Evolutionary conservation across 1,140 invertebrate genomes (phyloP).

Genomic region (Drosophila ficusphila): DNA sequence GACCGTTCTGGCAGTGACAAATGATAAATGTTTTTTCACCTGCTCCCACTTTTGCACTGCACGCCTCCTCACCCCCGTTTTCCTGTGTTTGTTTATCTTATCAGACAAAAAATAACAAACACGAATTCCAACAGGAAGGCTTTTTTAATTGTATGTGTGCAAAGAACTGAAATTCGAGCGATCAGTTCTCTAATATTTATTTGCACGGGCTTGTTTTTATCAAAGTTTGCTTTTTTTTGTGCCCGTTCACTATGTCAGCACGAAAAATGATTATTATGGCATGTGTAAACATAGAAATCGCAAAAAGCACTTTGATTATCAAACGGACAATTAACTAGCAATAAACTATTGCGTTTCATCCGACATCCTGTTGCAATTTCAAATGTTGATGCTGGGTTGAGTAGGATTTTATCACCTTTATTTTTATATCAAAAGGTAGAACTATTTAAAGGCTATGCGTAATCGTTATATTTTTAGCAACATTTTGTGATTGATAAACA

Average conservation of each 20-base stretch:
- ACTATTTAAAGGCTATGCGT: slow-evolving; percentile 3
- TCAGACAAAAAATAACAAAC: slow-evolving; percentile 51
- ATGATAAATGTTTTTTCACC: slow-evolving; percentile 68
- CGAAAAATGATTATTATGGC: slow-evolving; percentile 32
- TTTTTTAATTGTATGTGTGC: slow-evolving; percentile 7
- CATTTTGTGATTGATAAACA: slow-evolving; percentile 7
- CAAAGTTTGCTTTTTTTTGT: slow-evolving; percentile 21
- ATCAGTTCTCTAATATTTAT: slow-evolving; percentile 52
- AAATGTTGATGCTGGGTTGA: neutral
- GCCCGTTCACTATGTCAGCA: slow-evolving; percentile 37
- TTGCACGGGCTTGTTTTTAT: slow-evolving; percentile 49
- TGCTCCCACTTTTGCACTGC: slow-evolving; percentile 24
- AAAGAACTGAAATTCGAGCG: slow-evolving; percentile 30
- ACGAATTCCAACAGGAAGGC: slow-evolving; percentile 59
- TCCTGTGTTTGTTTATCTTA: slow-evolving; percentile 68
- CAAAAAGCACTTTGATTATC: slow-evolving; percentile 31
- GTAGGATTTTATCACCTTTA: neutral
- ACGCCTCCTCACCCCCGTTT: neutral
- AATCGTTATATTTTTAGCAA: slow-evolving; percentile 18
- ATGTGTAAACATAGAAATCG: slow-evolving; percentile 57
- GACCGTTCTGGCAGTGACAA: slow-evolving; percentile 50
- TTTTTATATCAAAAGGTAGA: neutral
- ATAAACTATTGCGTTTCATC: slow-evolving; percentile 9
- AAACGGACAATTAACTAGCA: slow-evolving; percentile 34
- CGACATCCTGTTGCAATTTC: neutral